Conservation (phyloP, 2,888 invertebrate genomes). For the Hirtodrosophila cameraria region DNA sequence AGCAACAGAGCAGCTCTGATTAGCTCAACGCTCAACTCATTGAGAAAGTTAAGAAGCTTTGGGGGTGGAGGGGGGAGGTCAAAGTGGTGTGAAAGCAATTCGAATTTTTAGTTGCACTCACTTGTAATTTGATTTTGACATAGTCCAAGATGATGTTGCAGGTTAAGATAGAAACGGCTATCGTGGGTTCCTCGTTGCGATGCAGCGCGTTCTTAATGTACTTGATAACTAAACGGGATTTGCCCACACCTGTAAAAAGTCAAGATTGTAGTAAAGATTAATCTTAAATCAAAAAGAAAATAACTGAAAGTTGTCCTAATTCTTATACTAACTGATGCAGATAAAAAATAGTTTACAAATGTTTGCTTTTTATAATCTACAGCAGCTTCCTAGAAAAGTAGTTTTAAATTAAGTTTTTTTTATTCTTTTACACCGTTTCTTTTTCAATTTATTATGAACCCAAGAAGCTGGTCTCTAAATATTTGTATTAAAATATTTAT, state of each 20-base stretch:
- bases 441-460: too few relatives aligned
- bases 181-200: conserved; percentile 91
- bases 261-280: not conserved
- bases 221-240: conserved; percentile 92
- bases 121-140: conserved; percentile 90
- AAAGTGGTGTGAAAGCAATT: conserved; percentile 2
- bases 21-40: conserved; percentile 42
- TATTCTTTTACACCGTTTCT: too few relatives aligned
- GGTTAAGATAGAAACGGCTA: conserved; percentile 95
- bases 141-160: conserved; percentile 91
- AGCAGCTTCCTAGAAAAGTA: too few relatives aligned
- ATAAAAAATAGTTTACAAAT: too few relatives aligned
- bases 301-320: too few relatives aligned
- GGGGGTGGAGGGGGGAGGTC: too few relatives aligned
- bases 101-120: conserved; percentile 80
- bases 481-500: not conserved
- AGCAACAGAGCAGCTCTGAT: conserved; percentile 56
- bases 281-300: too few relatives aligned
- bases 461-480: too few relatives aligned
- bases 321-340: too few relatives aligned
- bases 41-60: conserved; percentile 56
- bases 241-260: conserved; percentile 91
- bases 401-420: too few relatives aligned
- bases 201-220: conserved; percentile 92
- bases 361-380: too few relatives aligned